Evolutionary conservation across 2,888 invertebrate genomes (phyloP).

Genomic region (Dryomyza anilis): DNA sequence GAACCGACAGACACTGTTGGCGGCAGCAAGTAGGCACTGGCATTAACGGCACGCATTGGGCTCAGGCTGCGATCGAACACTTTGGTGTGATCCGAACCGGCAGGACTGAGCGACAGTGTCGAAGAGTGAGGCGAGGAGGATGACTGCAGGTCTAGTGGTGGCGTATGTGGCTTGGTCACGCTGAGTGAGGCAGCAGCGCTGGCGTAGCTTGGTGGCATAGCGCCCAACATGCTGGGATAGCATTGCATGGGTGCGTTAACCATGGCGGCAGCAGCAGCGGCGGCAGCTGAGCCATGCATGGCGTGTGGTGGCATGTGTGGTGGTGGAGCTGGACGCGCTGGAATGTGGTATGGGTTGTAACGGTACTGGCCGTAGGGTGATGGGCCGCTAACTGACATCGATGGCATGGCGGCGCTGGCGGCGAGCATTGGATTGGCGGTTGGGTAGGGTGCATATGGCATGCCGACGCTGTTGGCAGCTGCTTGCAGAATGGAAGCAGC

Average conservation of each 20-base stretch:
- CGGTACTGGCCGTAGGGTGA: conserved; percentile 57
- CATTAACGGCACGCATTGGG: conserved; percentile 41
- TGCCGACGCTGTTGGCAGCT: conserved; percentile 75
- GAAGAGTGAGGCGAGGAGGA: conserved; percentile 58
- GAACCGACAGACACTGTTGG: background rate
- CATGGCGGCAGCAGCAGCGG: conserved; percentile 56
- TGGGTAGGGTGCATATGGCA: conserved; percentile 66
- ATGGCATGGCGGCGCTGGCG: conserved; percentile 61
- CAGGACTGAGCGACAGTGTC: conserved; percentile 59
- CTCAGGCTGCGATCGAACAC: conserved; percentile 57
- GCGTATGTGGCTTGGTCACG: conserved; percentile 57
- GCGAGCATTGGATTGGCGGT: conserved; percentile 61
- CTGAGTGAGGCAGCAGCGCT: too few species aligned
- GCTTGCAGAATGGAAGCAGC: conserved; percentile 92
- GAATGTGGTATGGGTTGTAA: conserved; percentile 65
- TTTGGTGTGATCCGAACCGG: conserved; percentile 60
- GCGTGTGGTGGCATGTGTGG: conserved; percentile 34
- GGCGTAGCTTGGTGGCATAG: conserved; percentile 48
- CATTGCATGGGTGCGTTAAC: conserved; percentile 42
- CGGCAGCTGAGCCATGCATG: conserved; percentile 39
- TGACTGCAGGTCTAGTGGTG: conserved; percentile 60
- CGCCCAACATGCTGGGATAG: conserved; percentile 47
- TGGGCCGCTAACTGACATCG: conserved; percentile 63
- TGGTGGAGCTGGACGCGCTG: conserved; percentile 59
- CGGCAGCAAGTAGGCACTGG: conserved; percentile 14